Conservation (phyloP, 37 sponge, comb jelly and placozoan species). For the Beroe forskalii region DNA sequence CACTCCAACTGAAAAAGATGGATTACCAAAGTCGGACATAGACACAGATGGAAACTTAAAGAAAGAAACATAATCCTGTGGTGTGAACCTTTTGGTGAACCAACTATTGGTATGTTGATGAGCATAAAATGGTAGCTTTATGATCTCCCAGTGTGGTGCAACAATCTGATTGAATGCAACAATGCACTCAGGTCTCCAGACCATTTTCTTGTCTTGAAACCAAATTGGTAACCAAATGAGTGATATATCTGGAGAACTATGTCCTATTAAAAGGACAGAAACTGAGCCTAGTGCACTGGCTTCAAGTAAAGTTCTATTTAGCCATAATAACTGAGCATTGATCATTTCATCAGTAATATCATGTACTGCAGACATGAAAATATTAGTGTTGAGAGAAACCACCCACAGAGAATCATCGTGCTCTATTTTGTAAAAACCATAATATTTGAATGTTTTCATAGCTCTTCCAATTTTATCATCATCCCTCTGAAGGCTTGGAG, state of each 20-base stretch:
- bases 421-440: slow-evolving; percentile 16
- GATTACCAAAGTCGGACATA: background rate
- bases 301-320: background rate
- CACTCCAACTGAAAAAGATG: slow-evolving; percentile 32
- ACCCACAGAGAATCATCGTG: slow-evolving; percentile 11
- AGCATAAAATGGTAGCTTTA: slow-evolving; percentile 23
- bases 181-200: slow-evolving; percentile 17
- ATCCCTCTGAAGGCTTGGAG: background rate
- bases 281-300: background rate
- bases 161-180: slow-evolving; percentile 5
- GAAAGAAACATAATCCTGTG: background rate
- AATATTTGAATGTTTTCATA: background rate
- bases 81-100: background rate
- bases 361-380: background rate
- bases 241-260: background rate
- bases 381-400: background rate
- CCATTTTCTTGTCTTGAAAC: background rate
- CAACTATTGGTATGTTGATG: slow-evolving; percentile 38
- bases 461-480: background rate
- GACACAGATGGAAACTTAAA: slow-evolving; percentile 24
- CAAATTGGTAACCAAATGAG: background rate
- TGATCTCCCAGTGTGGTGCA: background rate
- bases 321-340: slow-evolving; percentile 8
- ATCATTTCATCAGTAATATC: background rate
- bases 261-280: slow-evolving; percentile 12